phyloP scores from a whole-genome alignment of 2,113 vertebrate species.

The Antigone vipio region DNA sequence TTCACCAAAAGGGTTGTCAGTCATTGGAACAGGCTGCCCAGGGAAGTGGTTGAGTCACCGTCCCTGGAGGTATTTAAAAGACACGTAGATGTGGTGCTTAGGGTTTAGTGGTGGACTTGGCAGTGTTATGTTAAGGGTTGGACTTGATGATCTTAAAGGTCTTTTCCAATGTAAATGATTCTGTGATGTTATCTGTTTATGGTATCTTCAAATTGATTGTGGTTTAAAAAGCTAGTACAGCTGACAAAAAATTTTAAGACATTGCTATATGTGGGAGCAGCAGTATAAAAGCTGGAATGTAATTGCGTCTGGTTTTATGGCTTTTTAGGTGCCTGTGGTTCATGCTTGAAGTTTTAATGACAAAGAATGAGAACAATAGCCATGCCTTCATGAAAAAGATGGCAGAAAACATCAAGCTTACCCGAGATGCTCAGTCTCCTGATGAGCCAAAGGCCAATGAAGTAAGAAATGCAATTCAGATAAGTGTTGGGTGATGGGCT shows the following conservation, averaged over 20 bases:
- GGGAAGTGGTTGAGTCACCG: too few species aligned
- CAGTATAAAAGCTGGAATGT: background rate
- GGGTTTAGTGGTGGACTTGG: too few species aligned
- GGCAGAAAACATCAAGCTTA: constrained; percentile 98
- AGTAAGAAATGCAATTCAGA: constrained; percentile 71
- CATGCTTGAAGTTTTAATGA: constrained; percentile 99
- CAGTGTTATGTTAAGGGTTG: too few species aligned
- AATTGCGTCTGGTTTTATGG: constrained; percentile 30
- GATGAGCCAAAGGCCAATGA: constrained; percentile 96
- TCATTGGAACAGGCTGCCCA: too few species aligned
- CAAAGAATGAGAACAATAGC: constrained; percentile 99
- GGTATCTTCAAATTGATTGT: background rate
- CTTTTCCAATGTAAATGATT: too few species aligned
- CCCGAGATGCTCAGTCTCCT: constrained; percentile 93
- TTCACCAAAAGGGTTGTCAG: too few species aligned
- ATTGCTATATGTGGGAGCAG: background rate
- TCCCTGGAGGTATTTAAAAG: too few species aligned
- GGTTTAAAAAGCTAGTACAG: background rate
- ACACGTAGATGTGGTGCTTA: too few species aligned
- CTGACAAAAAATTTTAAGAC: background rate
- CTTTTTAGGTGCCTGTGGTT: constrained; percentile 93
- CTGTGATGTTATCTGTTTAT: background rate
- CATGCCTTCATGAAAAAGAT: constrained; percentile 98
- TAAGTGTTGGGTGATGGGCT: background rate
- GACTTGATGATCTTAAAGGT: too few species aligned